Evolutionary conservation across 2,888 invertebrate species (phyloP), one percentile per base, ranked within the genome.

Genomic region (Reticulitermes lucifugus): DNA sequence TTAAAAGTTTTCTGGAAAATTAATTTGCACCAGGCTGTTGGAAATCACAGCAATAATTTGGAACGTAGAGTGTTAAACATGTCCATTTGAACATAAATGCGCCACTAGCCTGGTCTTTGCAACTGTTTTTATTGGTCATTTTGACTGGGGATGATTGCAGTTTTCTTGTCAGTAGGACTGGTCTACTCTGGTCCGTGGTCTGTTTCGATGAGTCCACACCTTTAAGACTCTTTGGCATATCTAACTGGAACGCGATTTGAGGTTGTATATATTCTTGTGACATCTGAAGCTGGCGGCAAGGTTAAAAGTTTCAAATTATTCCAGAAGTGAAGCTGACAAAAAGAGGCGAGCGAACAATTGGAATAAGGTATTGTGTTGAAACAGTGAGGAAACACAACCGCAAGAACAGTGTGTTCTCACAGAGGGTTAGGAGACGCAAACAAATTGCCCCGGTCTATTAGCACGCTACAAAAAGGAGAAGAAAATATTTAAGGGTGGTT

Each of bases 401-500:
- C 7, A n/a, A n/a, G n/a, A n/a, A 55, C n/a, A 10, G n/a, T 22
- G 65, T 65, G 10, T 65, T 22, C n/a, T n/a, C 1, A 14, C 51
- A 55, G 5, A n/a, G 65, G 25, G 4, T 65, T 7, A 5, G 65
- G n/a, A 2, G n/a, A 65, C 22, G 65, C 65, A 65, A n/a, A 65
- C 65, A 65, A 65, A n/a, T 65, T n/a, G 22, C 25, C 65, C n/a
- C 65, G 65, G 65, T 65, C 65, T 65, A 65, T 65, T 65, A 65
- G n/a, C 22, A 65, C n/a, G 22, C 65, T n/a, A 65, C 65, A 65
- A 65, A 65, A 65, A 65, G 12, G 22, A 12, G 22, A 10, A 65
- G 65, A 65, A 65, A 65, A 65, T 65, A 25, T 65, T 65, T 65
- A 65, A 65, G 65, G 65, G 65, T 65, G 65, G n/a, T 65, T 65